A percentile compares a stretch with the other conserved stretches of the same genome.
These are phyloP conservation scores for Anguilla marmorata DNA, from an alignment of 2,797 vertebrate species.

Conservation along the genomic window DNA sequence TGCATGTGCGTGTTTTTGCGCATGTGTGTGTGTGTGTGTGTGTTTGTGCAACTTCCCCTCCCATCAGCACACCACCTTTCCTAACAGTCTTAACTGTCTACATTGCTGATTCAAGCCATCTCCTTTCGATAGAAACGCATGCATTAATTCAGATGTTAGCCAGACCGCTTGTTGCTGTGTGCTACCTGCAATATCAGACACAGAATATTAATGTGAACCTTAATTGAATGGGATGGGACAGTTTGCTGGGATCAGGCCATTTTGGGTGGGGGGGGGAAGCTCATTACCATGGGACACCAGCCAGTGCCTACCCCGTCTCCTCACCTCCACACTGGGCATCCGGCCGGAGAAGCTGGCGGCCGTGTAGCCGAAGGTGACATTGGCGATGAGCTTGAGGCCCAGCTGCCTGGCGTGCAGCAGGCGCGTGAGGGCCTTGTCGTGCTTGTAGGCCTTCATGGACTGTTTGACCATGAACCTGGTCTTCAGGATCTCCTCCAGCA, in stretches of 20 bases:
- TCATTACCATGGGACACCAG: neutral
- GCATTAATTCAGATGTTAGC: neutral
- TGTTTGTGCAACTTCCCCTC: neutral
- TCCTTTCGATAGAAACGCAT: neutral
- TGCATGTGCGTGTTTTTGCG: neutral
- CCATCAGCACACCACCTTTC: neutral
- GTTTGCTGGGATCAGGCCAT: neutral
- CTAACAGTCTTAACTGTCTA: neutral
- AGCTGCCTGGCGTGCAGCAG: slow-evolving; percentile 94
- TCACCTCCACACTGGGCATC: slow-evolving; percentile 92
- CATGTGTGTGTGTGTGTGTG: too few species aligned
- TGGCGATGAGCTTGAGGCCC: slow-evolving; percentile 94
- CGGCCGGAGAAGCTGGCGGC: slow-evolving; percentile 92
- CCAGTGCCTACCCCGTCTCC: neutral
- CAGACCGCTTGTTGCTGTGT: neutral
- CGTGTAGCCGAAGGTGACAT: slow-evolving; percentile 94
- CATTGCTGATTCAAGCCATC: neutral
- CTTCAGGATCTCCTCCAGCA: slow-evolving; percentile 95
- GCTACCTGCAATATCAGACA: neutral
- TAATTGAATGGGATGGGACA: neutral
- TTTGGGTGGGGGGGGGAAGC: neutral
- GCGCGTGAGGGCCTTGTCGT: slow-evolving; percentile 84
- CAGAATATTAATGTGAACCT: neutral
- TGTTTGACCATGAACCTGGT: slow-evolving; percentile 97
- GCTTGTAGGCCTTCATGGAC: slow-evolving; percentile 86